Percentiles rank a stretch among this genome's conserved stretches.
Evolutionary conservation across 1,140 invertebrate genomes (phyloP).

Genomic region (Zaprionus lachaisei): DNA sequence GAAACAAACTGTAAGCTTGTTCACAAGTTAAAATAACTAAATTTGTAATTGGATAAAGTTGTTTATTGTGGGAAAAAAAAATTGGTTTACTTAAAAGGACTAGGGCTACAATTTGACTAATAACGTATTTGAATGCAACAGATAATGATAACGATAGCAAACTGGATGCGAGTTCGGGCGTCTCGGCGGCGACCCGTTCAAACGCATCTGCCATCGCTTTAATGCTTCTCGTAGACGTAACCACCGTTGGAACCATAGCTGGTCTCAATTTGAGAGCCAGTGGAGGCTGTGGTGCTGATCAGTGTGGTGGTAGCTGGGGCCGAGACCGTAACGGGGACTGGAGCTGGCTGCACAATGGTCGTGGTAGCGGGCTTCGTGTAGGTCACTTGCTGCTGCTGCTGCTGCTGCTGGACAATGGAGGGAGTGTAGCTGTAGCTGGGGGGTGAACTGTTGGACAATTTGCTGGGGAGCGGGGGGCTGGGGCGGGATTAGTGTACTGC

Average conservation of each 20-base stretch:
- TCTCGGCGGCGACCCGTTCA: conserved; percentile 55
- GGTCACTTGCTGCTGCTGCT: conserved; percentile 32
- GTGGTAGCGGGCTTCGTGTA: conserved; percentile 41
- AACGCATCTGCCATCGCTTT: conserved; percentile 41
- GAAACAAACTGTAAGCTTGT: not conserved
- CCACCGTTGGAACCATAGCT: conserved; percentile 67
- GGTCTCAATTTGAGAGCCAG: conserved; percentile 45
- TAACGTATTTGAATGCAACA: conserved; percentile 42
- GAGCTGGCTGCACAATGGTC: conserved; percentile 9
- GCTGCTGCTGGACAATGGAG: conserved; percentile 20
- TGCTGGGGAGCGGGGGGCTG: conserved; percentile 37
- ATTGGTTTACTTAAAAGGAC: conserved; percentile 39
- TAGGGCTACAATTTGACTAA: conserved; percentile 71
- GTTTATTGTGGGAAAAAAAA: conserved; percentile 40
- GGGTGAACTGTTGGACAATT: conserved; percentile 40
- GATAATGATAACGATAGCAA: conserved; percentile 20
- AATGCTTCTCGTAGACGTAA: conserved; percentile 67
- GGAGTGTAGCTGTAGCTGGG: conserved; percentile 35
- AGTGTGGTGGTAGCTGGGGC: conserved; percentile 12
- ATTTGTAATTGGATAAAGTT: conserved; percentile 6
- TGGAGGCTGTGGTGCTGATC: conserved; percentile 5
- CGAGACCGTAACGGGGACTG: conserved; percentile 7
- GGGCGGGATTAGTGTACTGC: conserved; percentile 22
- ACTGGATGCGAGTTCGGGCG: conserved; percentile 60
- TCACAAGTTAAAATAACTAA: not conserved